Percentiles rank a stretch among this genome's conserved stretches.
phyloP scores from a whole-genome alignment of 2,797 vertebrate species.

The Cirrhinus molitorella region DNA sequence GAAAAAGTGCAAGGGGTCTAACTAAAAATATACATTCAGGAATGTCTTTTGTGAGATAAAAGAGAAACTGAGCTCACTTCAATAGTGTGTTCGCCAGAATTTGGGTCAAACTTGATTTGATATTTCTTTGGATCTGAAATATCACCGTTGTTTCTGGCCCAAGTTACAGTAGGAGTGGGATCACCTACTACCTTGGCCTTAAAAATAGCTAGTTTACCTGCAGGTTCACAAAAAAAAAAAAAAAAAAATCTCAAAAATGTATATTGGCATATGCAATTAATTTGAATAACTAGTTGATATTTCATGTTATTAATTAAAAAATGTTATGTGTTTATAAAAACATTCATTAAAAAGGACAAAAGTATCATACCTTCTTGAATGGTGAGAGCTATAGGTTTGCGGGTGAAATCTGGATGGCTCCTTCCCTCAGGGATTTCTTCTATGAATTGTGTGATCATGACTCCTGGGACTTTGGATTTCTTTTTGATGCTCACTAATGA shows the following conservation, averaged over 20 bases:
- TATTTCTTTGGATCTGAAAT: conserved; percentile 82
- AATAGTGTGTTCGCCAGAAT: conserved; percentile 79
- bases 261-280: background rate
- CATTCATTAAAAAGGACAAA: background rate
- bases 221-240: background rate
- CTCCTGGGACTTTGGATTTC: conserved; percentile 82
- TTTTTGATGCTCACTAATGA: conserved; percentile 75
- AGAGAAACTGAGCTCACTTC: conserved; percentile 75
- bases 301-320: background rate
- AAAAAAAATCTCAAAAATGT: background rate
- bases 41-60: conserved; percentile 8
- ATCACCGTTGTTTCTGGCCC: conserved; percentile 77
- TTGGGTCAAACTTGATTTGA: conserved; percentile 71
- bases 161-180: conserved; percentile 78
- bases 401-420: conserved; percentile 84
- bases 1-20: background rate
- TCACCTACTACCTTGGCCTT: conserved; percentile 84
- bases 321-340: background rate
- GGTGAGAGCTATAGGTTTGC: conserved; percentile 85
- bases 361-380: conserved; percentile 69
- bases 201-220: conserved; percentile 88
- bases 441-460: conserved; percentile 82
- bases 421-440: conserved; percentile 83
- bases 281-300: background rate
- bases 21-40: background rate